phyloP scores from a whole-genome alignment of 1,140 invertebrate genomes.

The Apocrypta bakeri region DNA sequence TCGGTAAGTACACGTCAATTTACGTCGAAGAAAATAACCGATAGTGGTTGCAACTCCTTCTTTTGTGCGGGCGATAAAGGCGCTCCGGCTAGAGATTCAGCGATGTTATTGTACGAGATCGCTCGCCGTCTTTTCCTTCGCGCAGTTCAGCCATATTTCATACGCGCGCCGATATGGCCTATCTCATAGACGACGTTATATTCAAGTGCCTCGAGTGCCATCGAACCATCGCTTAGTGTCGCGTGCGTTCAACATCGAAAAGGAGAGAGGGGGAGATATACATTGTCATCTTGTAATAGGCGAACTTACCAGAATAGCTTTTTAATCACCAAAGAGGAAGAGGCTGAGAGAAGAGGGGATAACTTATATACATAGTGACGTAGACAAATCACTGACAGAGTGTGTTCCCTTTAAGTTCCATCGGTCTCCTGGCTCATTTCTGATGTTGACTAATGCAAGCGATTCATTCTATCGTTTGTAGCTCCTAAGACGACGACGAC shows the following conservation, averaged over 20 bases:
- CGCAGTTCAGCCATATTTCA: constrained; percentile 60
- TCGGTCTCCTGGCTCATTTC: constrained; percentile 61
- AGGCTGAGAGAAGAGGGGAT: not conserved
- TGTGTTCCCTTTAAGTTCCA: constrained; percentile 35
- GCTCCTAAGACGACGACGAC: constrained; percentile 53
- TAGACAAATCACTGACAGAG: constrained; percentile 32
- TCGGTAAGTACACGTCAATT: constrained; percentile 71
- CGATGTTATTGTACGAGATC: constrained; percentile 63
- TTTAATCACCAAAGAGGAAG: not conserved
- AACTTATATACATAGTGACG: not conserved
- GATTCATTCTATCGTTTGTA: constrained; percentile 69
- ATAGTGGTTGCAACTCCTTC: constrained; percentile 60
- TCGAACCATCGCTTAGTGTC: constrained; percentile 51
- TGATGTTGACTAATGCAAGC: constrained; percentile 69
- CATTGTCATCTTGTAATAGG: not conserved
- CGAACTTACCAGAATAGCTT: not conserved
- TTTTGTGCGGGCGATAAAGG: constrained; percentile 28
- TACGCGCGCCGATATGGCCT: constrained; percentile 58
- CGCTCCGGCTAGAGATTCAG: constrained; percentile 20
- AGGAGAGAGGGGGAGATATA: not conserved
- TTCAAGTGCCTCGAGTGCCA: constrained; percentile 58
- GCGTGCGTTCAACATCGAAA: not conserved
- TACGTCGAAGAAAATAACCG: constrained; percentile 66
- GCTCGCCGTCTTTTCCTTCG: constrained; percentile 53
- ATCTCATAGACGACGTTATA: constrained; percentile 62